A percentile compares a stretch with the other conserved stretches of the same genome.
Evolutionary conservation across 2,888 invertebrate genomes (phyloP).

Genomic region (Apomyelois bistriatella): DNA sequence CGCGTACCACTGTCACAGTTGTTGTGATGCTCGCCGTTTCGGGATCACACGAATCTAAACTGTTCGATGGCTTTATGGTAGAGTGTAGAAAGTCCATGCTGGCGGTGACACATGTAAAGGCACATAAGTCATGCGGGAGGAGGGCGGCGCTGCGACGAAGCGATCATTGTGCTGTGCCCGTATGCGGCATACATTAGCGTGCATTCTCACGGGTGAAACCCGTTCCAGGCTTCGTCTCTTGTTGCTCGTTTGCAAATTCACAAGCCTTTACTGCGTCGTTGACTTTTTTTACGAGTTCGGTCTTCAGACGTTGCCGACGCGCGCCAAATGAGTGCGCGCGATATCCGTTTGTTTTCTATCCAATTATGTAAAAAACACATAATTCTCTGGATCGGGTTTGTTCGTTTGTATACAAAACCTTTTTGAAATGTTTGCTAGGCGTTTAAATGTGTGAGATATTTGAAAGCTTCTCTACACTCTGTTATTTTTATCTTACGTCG

Average conservation of each 20-base stretch:
- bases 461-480: background rate
- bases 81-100: constrained; percentile 25
- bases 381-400: background rate
- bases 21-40: background rate
- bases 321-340: constrained; percentile 44
- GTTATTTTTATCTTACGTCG: background rate
- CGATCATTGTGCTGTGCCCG: constrained; percentile 55
- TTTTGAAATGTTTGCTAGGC: constrained; percentile 1
- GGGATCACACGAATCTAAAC: background rate
- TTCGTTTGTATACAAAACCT: constrained; percentile 1
- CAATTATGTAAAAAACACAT: constrained; percentile 12
- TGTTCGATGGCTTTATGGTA: constrained; percentile 19
- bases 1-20: constrained; percentile 51
- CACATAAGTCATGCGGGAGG: constrained; percentile 39
- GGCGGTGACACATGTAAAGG: constrained; percentile 43
- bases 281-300: constrained; percentile 54
- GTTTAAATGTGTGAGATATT: background rate
- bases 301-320: constrained; percentile 51
- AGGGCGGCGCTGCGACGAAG: constrained; percentile 25
- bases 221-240: constrained; percentile 51
- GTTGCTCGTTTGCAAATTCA: constrained; percentile 64
- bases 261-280: constrained; percentile 55
- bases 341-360: constrained; percentile 28
- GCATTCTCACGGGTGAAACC: constrained; percentile 63
- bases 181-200: constrained; percentile 56